phyloP scores from a whole-genome alignment of 2,888 invertebrate genomes.

The Oasisia sp. region DNA sequence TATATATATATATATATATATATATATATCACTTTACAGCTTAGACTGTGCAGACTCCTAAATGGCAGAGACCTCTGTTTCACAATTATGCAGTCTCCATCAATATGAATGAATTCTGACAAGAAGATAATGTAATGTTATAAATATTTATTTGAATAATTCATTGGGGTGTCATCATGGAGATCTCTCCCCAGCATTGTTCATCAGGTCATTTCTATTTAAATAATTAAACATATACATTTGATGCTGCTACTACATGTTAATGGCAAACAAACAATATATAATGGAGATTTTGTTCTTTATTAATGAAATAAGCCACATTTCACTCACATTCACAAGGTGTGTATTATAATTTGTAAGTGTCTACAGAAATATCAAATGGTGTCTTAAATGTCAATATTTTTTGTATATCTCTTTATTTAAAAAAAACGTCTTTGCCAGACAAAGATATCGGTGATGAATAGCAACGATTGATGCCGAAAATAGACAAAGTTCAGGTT shows the following conservation, averaged over 20 bases:
- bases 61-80: too few relatives aligned
- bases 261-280: background rate
- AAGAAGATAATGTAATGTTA: background rate
- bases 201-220: background rate
- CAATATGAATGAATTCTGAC: background rate
- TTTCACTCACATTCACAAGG: background rate
- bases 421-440: too few relatives aligned
- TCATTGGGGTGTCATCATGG: background rate
- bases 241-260: background rate
- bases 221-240: background rate
- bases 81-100: background rate
- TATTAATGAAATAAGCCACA: background rate
- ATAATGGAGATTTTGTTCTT: background rate
- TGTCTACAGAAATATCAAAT: background rate
- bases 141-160: background rate
- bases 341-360: too few relatives aligned
- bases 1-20: too few relatives aligned
- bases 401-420: background rate
- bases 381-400: background rate
- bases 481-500: too few relatives aligned
- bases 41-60: too few relatives aligned
- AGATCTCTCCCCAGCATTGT: background rate
- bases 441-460: too few relatives aligned
- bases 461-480: too few relatives aligned
- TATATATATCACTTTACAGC: too few relatives aligned